Conservation (phyloP, 2,113 vertebrate species). For the Heloderma charlesbogerti region DNA sequence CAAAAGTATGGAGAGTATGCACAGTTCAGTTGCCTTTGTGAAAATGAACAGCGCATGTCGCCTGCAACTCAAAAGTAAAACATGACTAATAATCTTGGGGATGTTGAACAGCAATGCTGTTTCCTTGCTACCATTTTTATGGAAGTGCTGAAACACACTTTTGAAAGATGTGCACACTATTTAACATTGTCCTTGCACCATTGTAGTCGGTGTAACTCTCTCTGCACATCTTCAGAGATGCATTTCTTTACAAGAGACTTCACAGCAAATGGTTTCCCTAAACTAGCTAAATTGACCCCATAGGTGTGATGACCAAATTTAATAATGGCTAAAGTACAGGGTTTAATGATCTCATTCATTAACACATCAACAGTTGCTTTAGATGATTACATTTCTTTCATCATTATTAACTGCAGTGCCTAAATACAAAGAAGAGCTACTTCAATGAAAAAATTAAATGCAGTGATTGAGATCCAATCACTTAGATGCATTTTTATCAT, state of each 20-base stretch:
- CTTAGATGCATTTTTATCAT: conserved; percentile 30
- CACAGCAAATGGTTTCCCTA: conserved; percentile 61
- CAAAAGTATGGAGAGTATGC: background rate
- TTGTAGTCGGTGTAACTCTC: conserved; percentile 31
- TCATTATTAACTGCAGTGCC: conserved; percentile 63
- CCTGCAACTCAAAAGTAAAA: conserved; percentile 5
- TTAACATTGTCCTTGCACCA: conserved; percentile 38
- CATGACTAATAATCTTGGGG: conserved; percentile 4
- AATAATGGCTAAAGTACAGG: conserved; percentile 65
- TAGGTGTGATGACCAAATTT: conserved; percentile 64
- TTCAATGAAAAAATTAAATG: conserved; percentile 37
- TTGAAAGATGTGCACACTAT: background rate
- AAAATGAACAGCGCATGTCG: background rate
- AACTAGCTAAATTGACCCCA: conserved; percentile 61
- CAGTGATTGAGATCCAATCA: background rate
- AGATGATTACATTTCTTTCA: conserved; percentile 68
- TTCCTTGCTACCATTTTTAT: conserved; percentile 41
- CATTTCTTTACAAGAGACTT: conserved; percentile 42
- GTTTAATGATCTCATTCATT: conserved; percentile 68
- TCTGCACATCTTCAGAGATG: background rate
- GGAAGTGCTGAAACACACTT: conserved; percentile 1
- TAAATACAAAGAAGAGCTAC: conserved; percentile 64
- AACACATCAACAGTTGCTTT: conserved; percentile 64
- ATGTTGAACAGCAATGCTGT: background rate
- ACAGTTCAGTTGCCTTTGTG: background rate